These are phyloP conservation scores for Trigoniulus corallinus DNA, from an alignment of 1,140 invertebrate genomes.

Conservation along the genomic window DNA sequence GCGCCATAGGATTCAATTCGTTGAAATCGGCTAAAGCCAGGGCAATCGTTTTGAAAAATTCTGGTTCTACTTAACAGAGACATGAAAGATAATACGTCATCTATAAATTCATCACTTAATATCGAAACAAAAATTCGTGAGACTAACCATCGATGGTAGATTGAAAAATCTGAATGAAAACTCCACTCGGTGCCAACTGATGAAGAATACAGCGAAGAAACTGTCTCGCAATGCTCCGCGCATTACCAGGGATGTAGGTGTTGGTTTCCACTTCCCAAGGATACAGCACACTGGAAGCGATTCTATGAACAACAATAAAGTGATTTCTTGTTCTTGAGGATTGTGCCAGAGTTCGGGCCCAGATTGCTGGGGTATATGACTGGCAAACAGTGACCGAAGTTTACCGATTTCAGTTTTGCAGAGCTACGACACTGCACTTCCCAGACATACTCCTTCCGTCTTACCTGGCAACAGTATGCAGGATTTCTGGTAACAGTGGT, in stretches of 20 bases:
- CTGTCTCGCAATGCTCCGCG: slow-evolving; percentile 85
- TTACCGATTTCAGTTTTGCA: too few species aligned
- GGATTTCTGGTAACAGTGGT: slow-evolving; percentile 75
- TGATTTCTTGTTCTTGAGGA: not conserved
- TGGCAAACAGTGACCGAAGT: too few species aligned
- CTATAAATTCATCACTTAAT: not conserved
- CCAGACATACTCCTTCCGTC: too few species aligned
- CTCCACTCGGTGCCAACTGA: slow-evolving; percentile 86
- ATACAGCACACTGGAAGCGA: slow-evolving; percentile 25
- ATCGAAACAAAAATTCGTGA: not conserved
- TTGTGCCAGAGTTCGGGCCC: too few species aligned
- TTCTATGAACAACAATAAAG: slow-evolving; percentile 12
- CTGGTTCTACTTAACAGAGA: slow-evolving; percentile 29
- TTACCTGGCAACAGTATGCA: slow-evolving; percentile 72
- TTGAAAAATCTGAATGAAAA: slow-evolving; percentile 92
- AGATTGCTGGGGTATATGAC: not conserved
- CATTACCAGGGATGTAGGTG: slow-evolving; percentile 69
- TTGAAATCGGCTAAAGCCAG: slow-evolving; percentile 89
- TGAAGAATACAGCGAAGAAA: slow-evolving; percentile 92
- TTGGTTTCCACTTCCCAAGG: slow-evolving; percentile 84
- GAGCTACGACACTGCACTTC: too few species aligned
- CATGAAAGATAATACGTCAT: slow-evolving; percentile 16
- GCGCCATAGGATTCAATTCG: slow-evolving; percentile 86
- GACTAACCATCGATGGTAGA: slow-evolving; percentile 61
- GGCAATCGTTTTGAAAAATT: slow-evolving; percentile 87